Base-by-base conservation (phyloP, 1,140 invertebrate species). In the Stegodyphus dumicola region DNA sequence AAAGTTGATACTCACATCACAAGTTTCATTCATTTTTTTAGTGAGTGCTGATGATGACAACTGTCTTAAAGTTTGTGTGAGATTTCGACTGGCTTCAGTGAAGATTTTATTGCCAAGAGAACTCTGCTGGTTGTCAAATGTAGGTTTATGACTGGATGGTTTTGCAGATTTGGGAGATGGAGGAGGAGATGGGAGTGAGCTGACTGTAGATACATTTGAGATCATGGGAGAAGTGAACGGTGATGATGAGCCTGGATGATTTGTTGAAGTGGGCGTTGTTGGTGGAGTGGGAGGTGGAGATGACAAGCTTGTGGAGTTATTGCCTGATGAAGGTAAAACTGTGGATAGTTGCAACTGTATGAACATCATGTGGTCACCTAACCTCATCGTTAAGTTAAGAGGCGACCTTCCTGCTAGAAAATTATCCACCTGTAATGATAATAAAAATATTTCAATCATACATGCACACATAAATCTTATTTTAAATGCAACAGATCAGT, bases 341-440 rank as follows among this genome's bases (percentile, higher is more conserved):
- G 96, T 97, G 69, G 96, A 97, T 76, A 98, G 91, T 90, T 98
- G 96, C 64, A 98, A 92, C 90, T 98, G 96, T 81, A 98, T 97
- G 79, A 98, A 93, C 96, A 98, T 98, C 95, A 98, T 97, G 91
- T 98, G 96, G 90, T 98, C 96, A 48, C 96, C 96, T 13, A 98
- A 92, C 84, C 96, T 93, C 96, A 98, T 98, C 65, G 96, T 98
- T 73, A 98, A 92, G 91, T 98, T 98, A 49, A 98, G 91, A 15
- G 97, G 97, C 51, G 96, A 96, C 90, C 97, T 96, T 65, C 97
- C 96, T 89, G 95, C 96, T 11, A 98, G 92, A 90, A 98, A 98
- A 91, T 98, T 96, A 92, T 97, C 97, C 83, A 98, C 96, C 92
- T 94, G 92, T 6, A 90, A 89, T 83, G 87, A 18, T 15, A 60